Evolutionary conservation across 2,888 invertebrate species (phyloP), one percentile per base, ranked within the genome.

Genomic region (Hydrotaea diabolus): DNA sequence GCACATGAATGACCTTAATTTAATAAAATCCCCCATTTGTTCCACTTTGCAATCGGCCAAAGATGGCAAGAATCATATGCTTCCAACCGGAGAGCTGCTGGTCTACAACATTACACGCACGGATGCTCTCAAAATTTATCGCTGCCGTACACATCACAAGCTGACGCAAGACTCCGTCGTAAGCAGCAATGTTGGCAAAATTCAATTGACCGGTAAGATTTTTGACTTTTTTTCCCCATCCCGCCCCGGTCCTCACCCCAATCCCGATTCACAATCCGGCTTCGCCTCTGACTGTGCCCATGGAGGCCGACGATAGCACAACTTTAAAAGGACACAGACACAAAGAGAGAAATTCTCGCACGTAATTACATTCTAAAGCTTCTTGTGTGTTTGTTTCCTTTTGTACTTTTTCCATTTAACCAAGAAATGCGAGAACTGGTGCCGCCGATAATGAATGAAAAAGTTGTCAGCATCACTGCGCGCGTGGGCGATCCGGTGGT

Each of bases 71-170:
- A 93, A 93, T 91, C 94, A 94, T 87, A 94, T 95, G 92, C 92
- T 94, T 59, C 93, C 93, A 46, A 93, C 93, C 66, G 95, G 95
- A 11, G 94, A 94, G 87, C 91, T 95, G 80, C 93, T 95, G 91
- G 93, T 95, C 84, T 93, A 94, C 87, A 93, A 94, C 89, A 93
- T 95, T 86, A 93, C 93, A 85, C 93, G 93, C 86, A 91, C 90
- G 85, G 95, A 95, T 91, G 93, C 93, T 19, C 93, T 93, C 87
- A 93, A 93, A 89, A 93, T 93, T 86, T 95, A 94, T 90, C 93
- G 94, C 55, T 95, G 95, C 89, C 93, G 94, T 83, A 94, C 94
- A 59, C 93, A 94, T 90, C 94, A 94, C 90, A 93, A 93, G 86
- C 89, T 95, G 87, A 94, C 94, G 15, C 94, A 94, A 87, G 94